Base-by-base conservation (phyloP, 2,797 vertebrate species). In the Garrulus glandarius region DNA sequence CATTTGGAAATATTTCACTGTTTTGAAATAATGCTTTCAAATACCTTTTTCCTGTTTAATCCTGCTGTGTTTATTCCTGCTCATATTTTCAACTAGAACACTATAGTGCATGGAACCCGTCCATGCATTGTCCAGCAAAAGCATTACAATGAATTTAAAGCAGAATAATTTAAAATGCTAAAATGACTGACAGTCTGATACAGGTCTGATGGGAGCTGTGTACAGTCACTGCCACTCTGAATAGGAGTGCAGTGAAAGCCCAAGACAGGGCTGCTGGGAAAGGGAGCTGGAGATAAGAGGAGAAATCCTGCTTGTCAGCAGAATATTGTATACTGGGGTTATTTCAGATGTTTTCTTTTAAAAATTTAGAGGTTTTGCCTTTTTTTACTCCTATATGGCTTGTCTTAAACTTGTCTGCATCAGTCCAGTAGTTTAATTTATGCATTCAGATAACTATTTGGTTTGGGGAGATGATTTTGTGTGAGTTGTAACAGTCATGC, bases 71-170 rank as follows among this genome's bases (percentile, higher is more conserved):
- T 78, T 4, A 27, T 41, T 90, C 43, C 14, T 69, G 16, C 36
- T 76, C 32, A n/a, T 27, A 56, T 56, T 92, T 95, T 81, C 15
- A 63, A 8, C n/a, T 32, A 1, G 1, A 82, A 15, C 24, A 9
- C 4, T 15, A 7, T 24, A 43, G 8, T 6, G 6, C 15, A 19
- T 6, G 6, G 21, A 21, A 15, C 4, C 17, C 11, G 2, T 12
- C 34, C 29, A 3, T 2, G 1, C 9, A 16, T 26, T 53, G 8
- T 41, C 44, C 55, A 72, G 26, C 47, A 68, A 6, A 69, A 49
- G 2, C 21, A 20, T 32, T 80, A 8, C 6, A 56, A 26, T 60
- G 14, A 39, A 39, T 64, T 82, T 57, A 60, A 32, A 68, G 17
- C 6, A 60, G 64, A 71, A 64, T 30, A 19, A 60, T 76, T 83